Evolutionary conservation across 2,888 invertebrate genomes (phyloP), one percentile per base, ranked within the genome.

Genomic region (Phrixothrix hirtus): DNA sequence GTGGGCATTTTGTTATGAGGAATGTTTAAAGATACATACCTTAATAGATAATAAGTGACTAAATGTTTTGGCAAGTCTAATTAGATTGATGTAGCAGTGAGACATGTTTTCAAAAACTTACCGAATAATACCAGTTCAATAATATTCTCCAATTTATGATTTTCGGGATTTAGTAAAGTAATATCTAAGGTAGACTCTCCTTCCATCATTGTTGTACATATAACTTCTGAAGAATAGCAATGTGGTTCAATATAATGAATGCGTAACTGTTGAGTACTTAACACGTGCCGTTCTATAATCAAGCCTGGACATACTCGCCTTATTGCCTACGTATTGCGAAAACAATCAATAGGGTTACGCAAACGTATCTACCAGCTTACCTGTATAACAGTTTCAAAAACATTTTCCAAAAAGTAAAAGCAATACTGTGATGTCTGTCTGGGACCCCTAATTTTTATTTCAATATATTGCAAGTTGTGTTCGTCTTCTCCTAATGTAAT

Each of bases 351-450:
- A 2, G n/a, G 12, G 6, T 14, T 21, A 5, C 6, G 15, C 1
- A 17, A 25, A 43, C 12, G 9, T 29, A 48, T 35, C 32, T 29
- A 21, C 14, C 10, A 34, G 25, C 55, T 56, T 68, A 83, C 82
- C 70, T 82, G 81, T 62, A 84, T 83, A 14, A 86, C 77, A 34
- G 84, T 80, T 43, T 81, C 79, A 10, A 84, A 72, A 55, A 88
- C 78, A 64, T 88, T 84, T 63, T 86, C 85, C 54, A 88, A 75
- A 68, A 89, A 85, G 62, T 84, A 84, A 69, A 88, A 89, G 66
- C 83, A 83, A 38, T 81, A 79, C 17, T 77, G 71, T 7, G 79
- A 77, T 11, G 78, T 75, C 12, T 80, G 78, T 10, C 77, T 75
- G 15, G 86, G 84, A 34, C 86, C 87, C 1, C 87, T 77, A 12